Evolutionary conservation across 2,113 vertebrate genomes (phyloP).

Genomic region (Carlito syrichta): DNA sequence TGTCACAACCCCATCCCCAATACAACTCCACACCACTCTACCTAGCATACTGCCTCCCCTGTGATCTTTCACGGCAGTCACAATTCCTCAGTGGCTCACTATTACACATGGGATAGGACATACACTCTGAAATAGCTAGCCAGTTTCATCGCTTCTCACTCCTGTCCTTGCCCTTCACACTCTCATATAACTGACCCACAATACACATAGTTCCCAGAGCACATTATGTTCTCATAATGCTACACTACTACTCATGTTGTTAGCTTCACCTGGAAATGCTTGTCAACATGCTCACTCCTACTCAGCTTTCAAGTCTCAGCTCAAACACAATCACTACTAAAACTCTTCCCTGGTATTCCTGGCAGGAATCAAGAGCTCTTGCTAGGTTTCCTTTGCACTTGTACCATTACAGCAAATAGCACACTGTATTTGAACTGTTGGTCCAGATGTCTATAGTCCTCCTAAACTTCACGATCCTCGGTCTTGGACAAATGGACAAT

Average conservation of each 20-base stretch:
- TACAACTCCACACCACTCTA: background rate
- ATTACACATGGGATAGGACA: background rate
- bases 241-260: background rate
- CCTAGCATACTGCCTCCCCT: background rate
- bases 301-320: background rate
- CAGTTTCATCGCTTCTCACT: background rate
- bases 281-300: background rate
- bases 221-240: background rate
- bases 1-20: fast-evolving
- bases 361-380: background rate
- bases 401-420: background rate
- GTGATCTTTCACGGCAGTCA: background rate
- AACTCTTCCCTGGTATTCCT: background rate
- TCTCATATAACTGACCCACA: background rate
- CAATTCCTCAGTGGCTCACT: background rate
- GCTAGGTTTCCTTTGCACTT: background rate
- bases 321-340: background rate
- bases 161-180: background rate
- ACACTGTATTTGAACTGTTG: background rate
- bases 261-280: background rate
- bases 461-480: background rate
- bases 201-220: background rate
- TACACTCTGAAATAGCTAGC: background rate
- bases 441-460: background rate
- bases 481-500: background rate